phyloP scores from a whole-genome alignment of 2,888 invertebrate species.

The Dione vanillae region DNA sequence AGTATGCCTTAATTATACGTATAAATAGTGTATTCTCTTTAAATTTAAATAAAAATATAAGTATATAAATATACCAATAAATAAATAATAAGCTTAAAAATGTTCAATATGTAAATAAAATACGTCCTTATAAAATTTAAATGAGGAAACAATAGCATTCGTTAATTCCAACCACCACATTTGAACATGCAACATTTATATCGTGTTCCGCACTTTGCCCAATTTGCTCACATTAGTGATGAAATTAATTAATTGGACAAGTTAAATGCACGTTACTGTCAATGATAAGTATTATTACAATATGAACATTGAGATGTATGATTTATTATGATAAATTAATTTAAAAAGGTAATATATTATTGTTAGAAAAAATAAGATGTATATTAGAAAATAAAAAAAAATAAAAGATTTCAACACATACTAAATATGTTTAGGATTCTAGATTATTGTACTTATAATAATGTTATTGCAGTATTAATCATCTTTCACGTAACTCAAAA shows the following conservation, averaged over 20 bases:
- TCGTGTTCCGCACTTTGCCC: constrained; percentile 20
- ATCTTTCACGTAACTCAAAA: no score
- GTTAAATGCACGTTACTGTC: constrained; percentile 20
- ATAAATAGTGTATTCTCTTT: no score
- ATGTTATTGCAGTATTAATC: no score
- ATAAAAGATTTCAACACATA: no score
- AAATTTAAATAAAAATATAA: no score
- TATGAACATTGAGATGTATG: neutral
- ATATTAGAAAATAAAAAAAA: no score
- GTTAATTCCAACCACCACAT: constrained; percentile 21
- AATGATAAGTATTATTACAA: constrained; percentile 6
- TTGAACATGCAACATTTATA: constrained; percentile 21
- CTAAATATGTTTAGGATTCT: no score
- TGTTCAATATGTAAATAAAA: neutral
- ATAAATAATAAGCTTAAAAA: no score
- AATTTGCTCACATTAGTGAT: constrained; percentile 31
- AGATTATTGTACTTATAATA: no score
- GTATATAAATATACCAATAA: neutral
- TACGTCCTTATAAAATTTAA: constrained; percentile 12
- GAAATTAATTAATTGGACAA: constrained; percentile 29
- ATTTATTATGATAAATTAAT: no score
- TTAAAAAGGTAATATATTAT: no score
- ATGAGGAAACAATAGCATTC: constrained; percentile 25
- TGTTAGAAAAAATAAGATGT: no score
- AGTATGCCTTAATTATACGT: neutral